phyloP scores from a whole-genome alignment of 1,140 invertebrate genomes.

The Cydia pomonella region DNA sequence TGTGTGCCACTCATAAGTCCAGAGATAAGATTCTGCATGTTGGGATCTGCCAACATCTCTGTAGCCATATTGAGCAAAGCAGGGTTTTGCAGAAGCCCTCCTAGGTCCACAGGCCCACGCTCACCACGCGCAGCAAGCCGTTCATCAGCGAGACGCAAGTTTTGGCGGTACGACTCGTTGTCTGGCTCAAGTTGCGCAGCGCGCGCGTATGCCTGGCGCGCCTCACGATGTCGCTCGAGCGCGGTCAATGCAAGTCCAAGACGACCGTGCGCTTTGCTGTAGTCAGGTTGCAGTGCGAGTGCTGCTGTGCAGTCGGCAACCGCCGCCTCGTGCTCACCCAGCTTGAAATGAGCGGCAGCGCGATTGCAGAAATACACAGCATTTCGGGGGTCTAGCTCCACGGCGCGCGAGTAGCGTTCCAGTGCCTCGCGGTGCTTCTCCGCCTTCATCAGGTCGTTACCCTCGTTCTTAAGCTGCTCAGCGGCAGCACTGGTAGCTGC shows the following conservation, averaged over 20 bases:
- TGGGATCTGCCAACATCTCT: conserved; percentile 89
- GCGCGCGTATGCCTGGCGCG: conserved; percentile 91
- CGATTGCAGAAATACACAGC: conserved; percentile 97
- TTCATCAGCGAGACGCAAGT: conserved; percentile 85
- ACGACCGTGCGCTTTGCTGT: conserved; percentile 97
- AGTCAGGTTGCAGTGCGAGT: conserved; percentile 92
- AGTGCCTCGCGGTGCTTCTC: conserved; percentile 90
- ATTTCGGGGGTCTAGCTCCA: conserved; percentile 91
- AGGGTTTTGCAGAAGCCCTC: conserved; percentile 86
- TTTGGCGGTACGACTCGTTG: conserved; percentile 95
- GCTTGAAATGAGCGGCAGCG: conserved; percentile 94
- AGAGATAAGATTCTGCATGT: conserved; percentile 86
- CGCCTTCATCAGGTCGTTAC: conserved; percentile 93
- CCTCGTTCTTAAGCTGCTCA: conserved; percentile 90
- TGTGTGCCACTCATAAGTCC: conserved; percentile 60
- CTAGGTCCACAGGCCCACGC: conserved; percentile 79
- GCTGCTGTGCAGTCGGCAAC: conserved; percentile 95
- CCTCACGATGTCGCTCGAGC: conserved; percentile 90
- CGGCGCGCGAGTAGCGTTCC: conserved; percentile 91
- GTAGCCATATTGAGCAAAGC: conserved; percentile 89
- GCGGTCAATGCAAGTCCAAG: conserved; percentile 95
- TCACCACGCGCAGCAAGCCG: conserved; percentile 52
- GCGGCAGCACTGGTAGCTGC: conserved; percentile 69
- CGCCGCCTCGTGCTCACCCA: conserved; percentile 89
- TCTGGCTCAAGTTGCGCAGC: conserved; percentile 95